Evolutionary conservation across 2,888 invertebrate species (phyloP).

Genomic region (Stenodera caucasica): DNA sequence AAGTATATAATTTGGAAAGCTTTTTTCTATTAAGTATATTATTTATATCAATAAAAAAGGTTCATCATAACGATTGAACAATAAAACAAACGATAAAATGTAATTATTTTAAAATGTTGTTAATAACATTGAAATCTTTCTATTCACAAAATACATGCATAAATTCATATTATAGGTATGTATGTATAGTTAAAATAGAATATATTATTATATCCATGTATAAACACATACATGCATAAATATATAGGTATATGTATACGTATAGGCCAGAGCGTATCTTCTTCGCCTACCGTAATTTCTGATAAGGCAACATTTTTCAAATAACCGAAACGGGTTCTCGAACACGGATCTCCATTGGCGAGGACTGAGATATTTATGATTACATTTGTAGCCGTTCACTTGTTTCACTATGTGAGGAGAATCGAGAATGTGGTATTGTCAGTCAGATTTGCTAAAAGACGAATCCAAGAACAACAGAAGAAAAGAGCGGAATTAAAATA

Average conservation of each 20-base stretch:
- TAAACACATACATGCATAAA: background rate
- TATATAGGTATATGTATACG: constrained; percentile 42
- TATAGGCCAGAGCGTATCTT: constrained; percentile 34
- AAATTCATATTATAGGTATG: background rate
- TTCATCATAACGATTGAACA: background rate
- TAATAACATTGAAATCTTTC: background rate
- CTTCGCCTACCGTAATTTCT: constrained; percentile 51
- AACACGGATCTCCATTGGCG: constrained; percentile 40
- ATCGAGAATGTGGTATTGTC: constrained; percentile 52
- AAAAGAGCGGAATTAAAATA: background rate
- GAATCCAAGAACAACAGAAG: constrained; percentile 11
- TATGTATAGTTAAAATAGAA: too few relatives aligned
- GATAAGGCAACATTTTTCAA: constrained; percentile 51
- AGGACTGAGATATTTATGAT: constrained; percentile 53
- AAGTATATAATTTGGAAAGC: too few relatives aligned
- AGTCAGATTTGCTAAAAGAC: constrained; percentile 44
- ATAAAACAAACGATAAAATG: background rate
- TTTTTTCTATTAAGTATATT: too few relatives aligned
- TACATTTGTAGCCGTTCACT: constrained; percentile 54
- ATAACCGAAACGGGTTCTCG: constrained; percentile 50
- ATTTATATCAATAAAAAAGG: background rate
- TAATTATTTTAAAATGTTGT: background rate
- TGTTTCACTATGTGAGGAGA: constrained; percentile 53
- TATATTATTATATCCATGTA: too few relatives aligned
- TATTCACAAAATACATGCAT: constrained; percentile 2